phyloP scores from a whole-genome alignment of 2,888 invertebrate genomes.

The Catocala nupta region DNA sequence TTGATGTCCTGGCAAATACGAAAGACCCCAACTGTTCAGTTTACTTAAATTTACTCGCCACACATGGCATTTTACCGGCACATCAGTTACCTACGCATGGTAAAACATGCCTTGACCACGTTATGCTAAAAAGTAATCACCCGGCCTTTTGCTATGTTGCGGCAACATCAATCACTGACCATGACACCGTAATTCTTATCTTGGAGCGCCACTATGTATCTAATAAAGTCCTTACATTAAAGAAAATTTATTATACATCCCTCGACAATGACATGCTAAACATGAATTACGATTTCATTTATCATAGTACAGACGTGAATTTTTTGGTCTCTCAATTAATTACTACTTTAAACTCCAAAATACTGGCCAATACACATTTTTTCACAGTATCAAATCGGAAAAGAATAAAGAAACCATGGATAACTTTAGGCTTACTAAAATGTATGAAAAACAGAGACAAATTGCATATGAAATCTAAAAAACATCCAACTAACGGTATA shows the following conservation, averaged over 20 bases:
- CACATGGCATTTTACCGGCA: conserved; percentile 7
- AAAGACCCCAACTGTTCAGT: conserved; percentile 2
- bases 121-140: conserved; percentile 16
- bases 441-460: conserved; percentile 2
- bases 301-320: conserved; percentile 2
- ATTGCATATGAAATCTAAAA: conserved; percentile 15
- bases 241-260: conserved; percentile 2
- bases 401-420: conserved; percentile 14
- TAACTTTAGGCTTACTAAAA: not conserved
- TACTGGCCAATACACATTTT: conserved; percentile 1
- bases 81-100: conserved; percentile 14
- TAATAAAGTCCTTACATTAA: not conserved
- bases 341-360: conserved; percentile 3
- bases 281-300: not conserved
- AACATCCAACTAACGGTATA: conserved; percentile 17
- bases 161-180: conserved; percentile 13
- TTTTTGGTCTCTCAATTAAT: not conserved
- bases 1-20: conserved; percentile 1
- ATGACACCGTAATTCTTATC: conserved; percentile 6
- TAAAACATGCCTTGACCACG: conserved; percentile 19
- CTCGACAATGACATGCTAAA: conserved; percentile 9
- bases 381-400: conserved; percentile 6
- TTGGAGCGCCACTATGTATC: not conserved
- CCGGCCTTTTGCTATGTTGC: conserved; percentile 16
- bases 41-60: conserved; percentile 8